Evolutionary conservation across 1,140 invertebrate genomes (phyloP), one percentile per base, ranked within the genome.

Genomic region (Neotoxoptera formosana): DNA sequence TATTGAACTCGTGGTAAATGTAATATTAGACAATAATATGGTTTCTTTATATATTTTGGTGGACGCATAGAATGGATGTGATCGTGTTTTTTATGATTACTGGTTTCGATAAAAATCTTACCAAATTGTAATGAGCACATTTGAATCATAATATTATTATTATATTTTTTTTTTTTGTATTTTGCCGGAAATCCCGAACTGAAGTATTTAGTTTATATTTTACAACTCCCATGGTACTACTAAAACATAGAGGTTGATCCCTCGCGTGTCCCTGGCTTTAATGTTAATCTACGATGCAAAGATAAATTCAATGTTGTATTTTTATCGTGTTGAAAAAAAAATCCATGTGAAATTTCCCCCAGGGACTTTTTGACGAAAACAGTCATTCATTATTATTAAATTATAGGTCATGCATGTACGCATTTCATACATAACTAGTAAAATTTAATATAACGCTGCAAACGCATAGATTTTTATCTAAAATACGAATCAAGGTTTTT

Each of bases 201-300:
- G 88, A 89, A 89, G 88, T 89, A 89, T 89, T 89, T 89, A 89
- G 88, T 89, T 89, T 89, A 21, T 56, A 89, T 89, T 89, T 89
- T 89, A 89, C 88, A 89, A 56, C 51, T 89, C 88, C 88, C 88
- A 89, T 21, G 88, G 21, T 89, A 56, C 88, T 56, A 89, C 88
- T 89, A 89, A 89, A 89, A 53, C 8, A 89, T 89, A 56, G 88
- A 56, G 88, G 88, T 89, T 89, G 88, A 89, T 89, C 88, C 88
- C 88, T 56, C 11, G 88, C 53, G 88, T 89, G 23, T 89, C 51
- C 21, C 34, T 30, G 23, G 51, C 51, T 89, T 88, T 56, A 89
- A 89, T 89, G 88, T 89, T 89, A 89, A 89, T 89, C 88, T 89
- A 89, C 88, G 88, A 89, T 89, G 48, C 88, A 89, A 89, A 89